Evolutionary conservation across 2,797 vertebrate species (phyloP), one percentile per base, ranked within the genome.

Genomic region (Anolis apletophallus): DNA sequence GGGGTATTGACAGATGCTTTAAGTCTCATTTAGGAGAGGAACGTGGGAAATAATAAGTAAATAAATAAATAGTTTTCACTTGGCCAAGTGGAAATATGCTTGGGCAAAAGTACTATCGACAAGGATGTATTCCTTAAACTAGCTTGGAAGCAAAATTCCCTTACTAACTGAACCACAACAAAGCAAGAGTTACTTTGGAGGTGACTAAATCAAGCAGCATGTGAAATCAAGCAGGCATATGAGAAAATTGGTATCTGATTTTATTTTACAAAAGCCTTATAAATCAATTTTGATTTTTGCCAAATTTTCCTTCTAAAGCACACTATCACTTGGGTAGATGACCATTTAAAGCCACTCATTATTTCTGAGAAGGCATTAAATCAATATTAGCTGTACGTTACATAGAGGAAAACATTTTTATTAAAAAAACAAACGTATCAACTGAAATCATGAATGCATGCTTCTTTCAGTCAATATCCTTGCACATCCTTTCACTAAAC

Each of bases 401-500:
- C 13, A 82, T 0, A 82, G 1, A 84, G 6, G 21, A 61, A 83
- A 89, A 14, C 26, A 3, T 83, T 23, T 23, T 83, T 32, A 59
- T 64, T 64, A 89, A 68, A 80, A 92, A 87, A 3, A 52, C 11
- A 83, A 16, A 77, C n/a, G 40, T 90, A 50, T 55, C 32, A 85
- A 94, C 85, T 76, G 80, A 52, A 83, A 91, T 88, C 85, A 88
- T 90, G 5, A 93, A 57, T 84, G 3, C 78, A 90, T 16, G 2
- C 34, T 85, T 64, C 61, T 64, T 79, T 86, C 83, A 88, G 19
- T 4, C 46, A 84, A 82, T 91, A 91, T 80, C 40, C n/a, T 88
- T 79, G 40, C 0, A 55, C 57, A 52, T 32, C 83, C n/a, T 81
- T 90, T 85, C 90, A 75, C 78, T 59, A 88, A 29, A 16, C 34